Percentiles rank a stretch among this genome's conserved stretches.
These are phyloP conservation scores for Zonitis immaculata DNA, from an alignment of 2,888 invertebrate species.

Conservation along the genomic window DNA sequence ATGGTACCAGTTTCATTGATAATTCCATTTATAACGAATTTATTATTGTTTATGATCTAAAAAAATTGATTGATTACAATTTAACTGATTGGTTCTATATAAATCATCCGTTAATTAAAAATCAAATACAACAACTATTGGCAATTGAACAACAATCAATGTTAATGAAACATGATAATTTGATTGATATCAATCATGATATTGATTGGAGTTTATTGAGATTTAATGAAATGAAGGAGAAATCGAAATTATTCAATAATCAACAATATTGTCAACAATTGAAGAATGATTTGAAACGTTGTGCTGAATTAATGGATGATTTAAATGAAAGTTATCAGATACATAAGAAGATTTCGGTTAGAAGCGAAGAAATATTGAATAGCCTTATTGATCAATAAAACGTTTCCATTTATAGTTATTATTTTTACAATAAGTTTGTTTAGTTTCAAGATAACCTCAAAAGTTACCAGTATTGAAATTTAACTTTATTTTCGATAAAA, in stretches of 20 bases:
- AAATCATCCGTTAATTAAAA: conserved; percentile 47
- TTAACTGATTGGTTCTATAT: conserved; percentile 59
- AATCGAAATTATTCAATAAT: conserved; percentile 5
- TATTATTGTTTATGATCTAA: conserved; percentile 56
- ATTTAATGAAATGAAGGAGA: conserved; percentile 14
- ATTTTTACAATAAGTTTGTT: no score
- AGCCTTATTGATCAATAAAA: conserved; percentile 20
- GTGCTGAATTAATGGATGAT: conserved; percentile 38
- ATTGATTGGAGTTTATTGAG: conserved; percentile 11
- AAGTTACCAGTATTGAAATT: no score
- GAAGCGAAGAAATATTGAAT: conserved; percentile 29
- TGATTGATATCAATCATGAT: conserved; percentile 8
- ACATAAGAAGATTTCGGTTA: conserved; percentile 35
- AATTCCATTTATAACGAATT: conserved; percentile 38
- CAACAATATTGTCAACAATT: conserved; percentile 8
- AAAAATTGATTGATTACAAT: conserved; percentile 52
- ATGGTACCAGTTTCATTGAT: conserved; percentile 30
- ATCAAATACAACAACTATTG: conserved; percentile 29
- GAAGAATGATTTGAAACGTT: conserved; percentile 32
- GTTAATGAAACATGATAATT: conserved; percentile 4
- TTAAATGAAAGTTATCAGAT: conserved; percentile 42
- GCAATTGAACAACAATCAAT: conserved; percentile 14
- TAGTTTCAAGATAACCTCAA: no score
- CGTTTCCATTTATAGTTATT: no score
- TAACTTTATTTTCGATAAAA: no score